phyloP scores from a whole-genome alignment of 2,797 vertebrate genomes.

The Perodicticus potto region DNA sequence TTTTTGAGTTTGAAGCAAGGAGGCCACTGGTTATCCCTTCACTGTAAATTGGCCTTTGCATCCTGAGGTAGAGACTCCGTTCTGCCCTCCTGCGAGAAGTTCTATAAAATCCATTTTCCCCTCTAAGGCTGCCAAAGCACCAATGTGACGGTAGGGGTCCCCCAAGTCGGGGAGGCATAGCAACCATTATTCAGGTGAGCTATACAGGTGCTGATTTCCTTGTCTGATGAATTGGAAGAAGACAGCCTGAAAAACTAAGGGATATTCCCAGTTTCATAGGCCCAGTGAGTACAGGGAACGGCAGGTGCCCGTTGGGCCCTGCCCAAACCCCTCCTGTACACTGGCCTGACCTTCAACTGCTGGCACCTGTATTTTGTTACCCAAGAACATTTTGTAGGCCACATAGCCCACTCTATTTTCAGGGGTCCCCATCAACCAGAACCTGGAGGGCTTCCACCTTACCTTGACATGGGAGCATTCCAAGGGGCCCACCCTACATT shows the following conservation, averaged over 20 bases:
- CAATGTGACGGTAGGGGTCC: accelerated
- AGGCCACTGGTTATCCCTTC: conserved; percentile 43
- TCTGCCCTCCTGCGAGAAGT: neutral
- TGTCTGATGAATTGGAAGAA: neutral
- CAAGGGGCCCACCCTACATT: accelerated
- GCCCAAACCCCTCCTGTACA: too few relatives aligned
- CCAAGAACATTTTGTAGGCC: too few relatives aligned
- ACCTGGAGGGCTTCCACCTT: neutral
- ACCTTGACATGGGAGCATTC: accelerated
- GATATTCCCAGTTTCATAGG: neutral
- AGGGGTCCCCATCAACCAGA: too few relatives aligned
- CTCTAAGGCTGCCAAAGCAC: neutral
- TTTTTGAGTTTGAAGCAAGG: conserved; percentile 75
- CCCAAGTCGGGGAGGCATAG: accelerated
- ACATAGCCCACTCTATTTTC: neutral
- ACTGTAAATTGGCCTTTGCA: accelerated
- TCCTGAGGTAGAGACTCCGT: neutral
- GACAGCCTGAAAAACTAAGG: neutral
- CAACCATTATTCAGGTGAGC: neutral
- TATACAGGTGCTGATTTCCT: neutral
- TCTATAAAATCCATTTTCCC: neutral
- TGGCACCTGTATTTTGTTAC: neutral
- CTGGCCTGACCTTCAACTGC: neutral
- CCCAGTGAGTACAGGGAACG: neutral
- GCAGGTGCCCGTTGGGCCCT: accelerated